Percentiles rank a stretch among this genome's conserved stretches.
Evolutionary conservation across 2,797 vertebrate genomes (phyloP).

Genomic region (Pseudopleuronectes americanus): DNA sequence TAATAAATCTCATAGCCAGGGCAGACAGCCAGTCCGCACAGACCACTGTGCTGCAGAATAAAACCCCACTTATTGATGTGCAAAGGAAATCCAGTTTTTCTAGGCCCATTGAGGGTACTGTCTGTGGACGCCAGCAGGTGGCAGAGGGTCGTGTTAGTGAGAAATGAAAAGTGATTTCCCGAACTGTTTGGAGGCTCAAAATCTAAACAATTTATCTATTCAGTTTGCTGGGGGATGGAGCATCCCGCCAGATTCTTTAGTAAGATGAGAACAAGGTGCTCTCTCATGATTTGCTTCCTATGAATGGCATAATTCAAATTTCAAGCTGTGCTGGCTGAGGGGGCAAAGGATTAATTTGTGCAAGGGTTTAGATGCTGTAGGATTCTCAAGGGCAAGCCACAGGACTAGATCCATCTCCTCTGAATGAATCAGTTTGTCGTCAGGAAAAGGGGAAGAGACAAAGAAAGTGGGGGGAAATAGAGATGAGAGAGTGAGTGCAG

Average conservation of each 20-base stretch:
- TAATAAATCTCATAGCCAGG: constrained; percentile 55
- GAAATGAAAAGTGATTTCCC: constrained; percentile 66
- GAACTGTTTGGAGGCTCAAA: constrained; percentile 38
- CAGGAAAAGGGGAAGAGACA: constrained; percentile 21
- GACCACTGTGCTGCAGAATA: constrained; percentile 59
- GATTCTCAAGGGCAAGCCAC: constrained; percentile 69
- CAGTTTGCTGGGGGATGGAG: not conserved
- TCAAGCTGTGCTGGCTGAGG: constrained; percentile 15
- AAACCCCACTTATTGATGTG: constrained; percentile 62
- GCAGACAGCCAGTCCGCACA: constrained; percentile 45
- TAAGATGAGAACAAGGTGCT: constrained; percentile 37
- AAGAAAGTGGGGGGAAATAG: constrained; percentile 1
- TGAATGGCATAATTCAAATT: constrained; percentile 44
- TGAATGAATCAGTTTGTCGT: constrained; percentile 67
- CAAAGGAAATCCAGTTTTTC: constrained; percentile 62
- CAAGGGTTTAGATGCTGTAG: constrained; percentile 70
- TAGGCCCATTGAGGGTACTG: constrained; percentile 38
- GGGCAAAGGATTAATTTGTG: constrained; percentile 59
- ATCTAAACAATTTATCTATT: constrained; percentile 46
- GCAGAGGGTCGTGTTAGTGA: constrained; percentile 51
- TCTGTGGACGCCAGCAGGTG: constrained; percentile 49
- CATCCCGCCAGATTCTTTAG: constrained; percentile 11
- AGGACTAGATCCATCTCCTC: constrained; percentile 60
- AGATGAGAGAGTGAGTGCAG: constrained; percentile 27
- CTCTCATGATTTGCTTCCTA: constrained; percentile 26